Conservation (phyloP, 2,888 invertebrate genomes). For the Gymnoscelis rufifasciata region DNA sequence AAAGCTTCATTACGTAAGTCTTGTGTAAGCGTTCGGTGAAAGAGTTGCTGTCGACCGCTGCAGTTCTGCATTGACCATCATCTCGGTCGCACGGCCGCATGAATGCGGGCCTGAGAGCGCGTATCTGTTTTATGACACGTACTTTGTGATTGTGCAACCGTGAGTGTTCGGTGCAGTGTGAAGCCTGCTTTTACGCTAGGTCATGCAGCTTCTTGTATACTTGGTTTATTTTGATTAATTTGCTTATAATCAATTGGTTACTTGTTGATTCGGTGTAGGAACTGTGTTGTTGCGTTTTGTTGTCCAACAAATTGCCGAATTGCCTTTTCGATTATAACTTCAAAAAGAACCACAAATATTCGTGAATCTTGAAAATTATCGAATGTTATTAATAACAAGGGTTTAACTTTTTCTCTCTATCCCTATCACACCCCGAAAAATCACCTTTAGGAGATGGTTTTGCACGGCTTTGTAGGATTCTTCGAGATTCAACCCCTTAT, state of each 20-base stretch:
- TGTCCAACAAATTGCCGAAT: background rate
- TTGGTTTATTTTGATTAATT: constrained; percentile 1
- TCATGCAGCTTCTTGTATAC: constrained; percentile 11
- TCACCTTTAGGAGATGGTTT: too few species aligned
- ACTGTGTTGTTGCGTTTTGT: constrained; percentile 7
- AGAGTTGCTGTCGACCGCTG: constrained; percentile 50
- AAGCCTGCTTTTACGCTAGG: constrained; percentile 16
- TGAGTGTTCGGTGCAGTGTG: constrained; percentile 30
- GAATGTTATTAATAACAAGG: too few species aligned
- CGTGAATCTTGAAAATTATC: too few species aligned
- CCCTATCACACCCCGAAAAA: too few species aligned
- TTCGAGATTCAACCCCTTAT: too few species aligned
- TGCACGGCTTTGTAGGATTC: too few species aligned
- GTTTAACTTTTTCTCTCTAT: too few species aligned
- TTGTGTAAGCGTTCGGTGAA: constrained; percentile 69
- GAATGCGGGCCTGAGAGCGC: constrained; percentile 18
- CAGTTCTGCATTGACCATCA: constrained; percentile 59
- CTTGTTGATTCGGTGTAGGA: constrained; percentile 1
- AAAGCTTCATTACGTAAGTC: constrained; percentile 60
- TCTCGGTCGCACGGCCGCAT: constrained; percentile 43
- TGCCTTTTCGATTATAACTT: background rate
- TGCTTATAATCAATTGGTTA: constrained; percentile 4
- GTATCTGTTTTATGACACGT: constrained; percentile 10
- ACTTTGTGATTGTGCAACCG: constrained; percentile 30
- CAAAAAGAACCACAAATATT: too few species aligned